phyloP scores from a whole-genome alignment of 1,140 invertebrate species.

The Penaeus chinensis region DNA sequence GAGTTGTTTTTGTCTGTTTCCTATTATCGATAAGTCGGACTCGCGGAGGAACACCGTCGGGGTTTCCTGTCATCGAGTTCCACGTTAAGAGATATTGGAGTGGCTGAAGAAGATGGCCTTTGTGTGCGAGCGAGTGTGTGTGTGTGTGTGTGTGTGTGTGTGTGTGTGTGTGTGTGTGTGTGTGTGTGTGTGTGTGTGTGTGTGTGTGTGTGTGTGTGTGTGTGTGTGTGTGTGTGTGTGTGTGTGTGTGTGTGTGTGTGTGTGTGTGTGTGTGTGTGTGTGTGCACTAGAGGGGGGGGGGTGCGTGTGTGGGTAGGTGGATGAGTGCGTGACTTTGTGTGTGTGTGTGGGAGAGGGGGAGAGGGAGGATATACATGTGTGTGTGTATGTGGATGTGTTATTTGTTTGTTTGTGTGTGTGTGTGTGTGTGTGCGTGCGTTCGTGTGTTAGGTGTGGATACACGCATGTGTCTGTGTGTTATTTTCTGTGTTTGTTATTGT shows the following conservation, averaged over 20 bases:
- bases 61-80: too few species aligned
- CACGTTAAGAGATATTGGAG: too few species aligned
- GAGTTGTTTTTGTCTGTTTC: background rate
- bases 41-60: too few species aligned
- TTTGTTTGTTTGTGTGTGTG: background rate
- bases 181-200: too few species aligned
- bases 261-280: background rate
- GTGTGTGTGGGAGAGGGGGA: conserved; percentile 16
- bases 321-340: conserved; percentile 1
- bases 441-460: background rate
- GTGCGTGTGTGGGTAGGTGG: conserved; percentile 10
- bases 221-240: background rate
- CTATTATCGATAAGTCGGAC: background rate
- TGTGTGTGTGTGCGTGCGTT: background rate
- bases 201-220: too few species aligned
- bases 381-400: background rate
- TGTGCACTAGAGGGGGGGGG: background rate
- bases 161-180: too few species aligned
- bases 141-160: too few species aligned
- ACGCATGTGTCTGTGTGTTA: background rate
- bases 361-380: background rate
- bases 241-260: conserved; percentile 12
- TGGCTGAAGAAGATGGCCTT: too few species aligned
- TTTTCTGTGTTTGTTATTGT: background rate
- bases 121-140: background rate